A percentile compares a stretch with the other conserved stretches of the same genome.
These are phyloP conservation scores for Tichodroma muraria DNA, from an alignment of 2,113 vertebrate species.

Conservation along the genomic window DNA sequence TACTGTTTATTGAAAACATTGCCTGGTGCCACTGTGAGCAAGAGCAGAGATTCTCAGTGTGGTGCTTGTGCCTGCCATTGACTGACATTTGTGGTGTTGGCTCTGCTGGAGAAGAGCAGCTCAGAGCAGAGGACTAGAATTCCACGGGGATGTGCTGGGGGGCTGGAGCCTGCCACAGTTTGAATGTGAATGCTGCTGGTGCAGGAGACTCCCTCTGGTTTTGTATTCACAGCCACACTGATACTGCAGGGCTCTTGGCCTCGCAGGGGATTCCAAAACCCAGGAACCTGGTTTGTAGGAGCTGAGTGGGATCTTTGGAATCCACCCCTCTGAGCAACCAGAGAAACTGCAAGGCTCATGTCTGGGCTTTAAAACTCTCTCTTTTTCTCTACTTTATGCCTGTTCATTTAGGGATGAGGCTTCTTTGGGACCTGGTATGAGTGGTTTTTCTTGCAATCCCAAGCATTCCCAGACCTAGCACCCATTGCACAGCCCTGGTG, in stretches of 20 bases:
- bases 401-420: background rate
- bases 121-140: background rate
- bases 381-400: background rate
- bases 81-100: background rate
- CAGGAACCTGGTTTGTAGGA: background rate
- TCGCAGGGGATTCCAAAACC: background rate
- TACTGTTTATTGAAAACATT: background rate
- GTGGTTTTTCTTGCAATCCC: background rate
- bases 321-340: background rate
- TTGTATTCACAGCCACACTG: background rate
- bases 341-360: background rate
- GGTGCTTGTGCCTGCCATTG: background rate
- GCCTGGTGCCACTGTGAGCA: background rate
- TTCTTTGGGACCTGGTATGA: background rate
- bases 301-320: background rate
- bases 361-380: background rate
- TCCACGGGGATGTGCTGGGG: background rate
- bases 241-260: background rate
- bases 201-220: background rate
- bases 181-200: background rate
- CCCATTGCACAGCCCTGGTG: background rate
- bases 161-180: background rate
- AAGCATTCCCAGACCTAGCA: background rate
- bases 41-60: background rate
- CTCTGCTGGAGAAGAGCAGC: background rate